Percentiles rank a stretch among this genome's conserved stretches.
Evolutionary conservation across 2,797 vertebrate species (phyloP).

Genomic region (Gambelia wislizenii): DNA sequence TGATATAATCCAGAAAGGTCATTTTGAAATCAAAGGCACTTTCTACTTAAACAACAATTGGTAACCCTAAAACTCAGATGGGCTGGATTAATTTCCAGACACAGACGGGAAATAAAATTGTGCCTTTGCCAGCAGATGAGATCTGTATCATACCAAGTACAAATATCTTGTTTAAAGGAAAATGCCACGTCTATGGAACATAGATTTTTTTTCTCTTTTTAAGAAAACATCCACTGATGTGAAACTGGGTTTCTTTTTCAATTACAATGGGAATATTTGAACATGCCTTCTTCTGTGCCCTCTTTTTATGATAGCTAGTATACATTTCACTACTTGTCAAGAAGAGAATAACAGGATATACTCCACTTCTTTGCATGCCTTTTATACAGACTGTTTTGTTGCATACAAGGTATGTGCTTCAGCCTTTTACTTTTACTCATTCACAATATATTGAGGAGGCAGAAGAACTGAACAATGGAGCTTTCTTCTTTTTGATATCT

Average conservation of each 20-base stretch:
- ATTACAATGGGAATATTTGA: not conserved
- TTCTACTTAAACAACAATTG: conserved; percentile 3
- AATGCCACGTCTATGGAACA: not conserved
- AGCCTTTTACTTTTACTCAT: conserved; percentile 1
- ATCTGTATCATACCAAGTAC: conserved; percentile 7
- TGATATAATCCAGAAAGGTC: conserved; percentile 3
- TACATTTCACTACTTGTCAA: conserved; percentile 32
- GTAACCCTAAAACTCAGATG: not conserved
- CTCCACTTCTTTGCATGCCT: not conserved
- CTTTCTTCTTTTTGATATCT: conserved; percentile 21
- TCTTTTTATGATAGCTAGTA: not conserved
- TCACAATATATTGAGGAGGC: conserved; percentile 44
- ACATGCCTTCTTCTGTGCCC: conserved; percentile 21
- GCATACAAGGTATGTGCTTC: not conserved
- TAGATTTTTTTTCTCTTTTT: not conserved
- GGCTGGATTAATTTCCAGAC: conserved; percentile 22
- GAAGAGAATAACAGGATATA: not conserved
- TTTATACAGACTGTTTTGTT: conserved; percentile 20
- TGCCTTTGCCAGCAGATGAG: not conserved
- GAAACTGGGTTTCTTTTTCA: not conserved
- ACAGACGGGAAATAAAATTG: conserved; percentile 21
- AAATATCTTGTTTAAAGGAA: not conserved
- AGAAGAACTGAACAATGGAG: not conserved
- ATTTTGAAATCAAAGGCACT: not conserved
- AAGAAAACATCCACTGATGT: not conserved